Evolutionary conservation across 2,113 vertebrate species (phyloP).

Genomic region (Leptocoma aspasia): DNA sequence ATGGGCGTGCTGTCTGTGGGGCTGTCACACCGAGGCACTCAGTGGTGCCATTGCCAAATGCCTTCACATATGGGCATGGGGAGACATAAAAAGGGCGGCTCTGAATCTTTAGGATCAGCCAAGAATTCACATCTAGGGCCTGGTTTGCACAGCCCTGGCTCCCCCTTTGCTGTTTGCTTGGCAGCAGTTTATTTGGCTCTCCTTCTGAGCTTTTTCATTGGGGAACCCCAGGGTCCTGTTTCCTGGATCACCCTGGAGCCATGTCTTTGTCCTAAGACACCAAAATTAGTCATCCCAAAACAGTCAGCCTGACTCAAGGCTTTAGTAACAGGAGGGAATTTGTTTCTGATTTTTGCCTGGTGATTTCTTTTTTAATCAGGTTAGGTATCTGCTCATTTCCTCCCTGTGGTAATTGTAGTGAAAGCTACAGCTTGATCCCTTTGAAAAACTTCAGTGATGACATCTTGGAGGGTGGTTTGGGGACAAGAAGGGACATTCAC

Average conservation of each 20-base stretch:
- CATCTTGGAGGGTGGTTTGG: neutral
- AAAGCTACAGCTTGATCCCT: neutral
- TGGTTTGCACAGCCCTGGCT: neutral
- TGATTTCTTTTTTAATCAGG: neutral
- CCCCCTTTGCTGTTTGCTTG: neutral
- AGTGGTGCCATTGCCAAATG: fast-evolving
- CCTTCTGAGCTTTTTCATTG: neutral
- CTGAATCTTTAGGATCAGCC: neutral
- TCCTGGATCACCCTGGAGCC: neutral
- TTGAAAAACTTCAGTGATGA: neutral
- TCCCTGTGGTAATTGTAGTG: neutral
- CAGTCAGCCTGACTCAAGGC: neutral
- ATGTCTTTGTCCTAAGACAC: neutral
- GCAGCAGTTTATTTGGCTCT: neutral
- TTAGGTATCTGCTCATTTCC: neutral
- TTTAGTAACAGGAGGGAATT: neutral
- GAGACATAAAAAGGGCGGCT: fast-evolving
- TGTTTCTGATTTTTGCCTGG: neutral
- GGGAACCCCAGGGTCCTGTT: fast-evolving
- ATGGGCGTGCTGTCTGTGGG: neutral
- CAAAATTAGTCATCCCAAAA: neutral
- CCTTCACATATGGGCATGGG: neutral
- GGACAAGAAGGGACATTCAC: neutral
- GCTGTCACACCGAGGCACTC: neutral
- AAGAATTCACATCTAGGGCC: neutral